Base-by-base conservation (phyloP, 2,888 invertebrate genomes). In the Cepaea hortensis region DNA sequence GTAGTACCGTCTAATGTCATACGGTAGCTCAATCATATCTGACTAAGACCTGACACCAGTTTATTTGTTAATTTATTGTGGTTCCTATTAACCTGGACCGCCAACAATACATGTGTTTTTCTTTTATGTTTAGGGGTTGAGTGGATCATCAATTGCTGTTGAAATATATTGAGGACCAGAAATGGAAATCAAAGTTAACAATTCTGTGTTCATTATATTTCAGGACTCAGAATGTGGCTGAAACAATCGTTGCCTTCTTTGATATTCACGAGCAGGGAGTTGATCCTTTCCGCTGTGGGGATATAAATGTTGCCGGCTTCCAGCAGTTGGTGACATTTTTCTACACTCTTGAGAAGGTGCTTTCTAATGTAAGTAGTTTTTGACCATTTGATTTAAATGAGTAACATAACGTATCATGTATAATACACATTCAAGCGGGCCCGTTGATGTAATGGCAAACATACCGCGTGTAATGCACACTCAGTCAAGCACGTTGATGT, bases 291-390 rank as follows among this genome's bases (percentile, higher is more conserved):
- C 89, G 88, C 1, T 93, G 93, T 86, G 93, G 93, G 1, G 86
- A 88, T 0, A 88, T 92, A 80, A 90, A 92, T 55, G 89, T 91
- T 80, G 86, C 86, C 0, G 93, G 92, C 6, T 90, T 94, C 82
- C 93, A 94, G 82, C 91, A 93, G 61, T 91, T 93, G 15, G 91
- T 94, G 72, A 92, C 94, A 4, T 93, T 94, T 86, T 90, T 93
- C n/a, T 94, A 93, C 92, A 93, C 93, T 0, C 84, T 93, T 35
- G 86, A 90, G 18, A 85, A 88, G 15, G 86, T 88, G 55, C 18
- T 61, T 35, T 13, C 23, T 3, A 35, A 13, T 62, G 62, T 62
- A 62, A 46, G 79, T 62, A 15, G 3, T 73, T 6, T 73, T 23
- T 23, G 35, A 23, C 23, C 13, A 68, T 68, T 11, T 68, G n/a